phyloP scores from a whole-genome alignment of 2,797 vertebrate genomes.

The Phaenicophaeus curvirostris region DNA sequence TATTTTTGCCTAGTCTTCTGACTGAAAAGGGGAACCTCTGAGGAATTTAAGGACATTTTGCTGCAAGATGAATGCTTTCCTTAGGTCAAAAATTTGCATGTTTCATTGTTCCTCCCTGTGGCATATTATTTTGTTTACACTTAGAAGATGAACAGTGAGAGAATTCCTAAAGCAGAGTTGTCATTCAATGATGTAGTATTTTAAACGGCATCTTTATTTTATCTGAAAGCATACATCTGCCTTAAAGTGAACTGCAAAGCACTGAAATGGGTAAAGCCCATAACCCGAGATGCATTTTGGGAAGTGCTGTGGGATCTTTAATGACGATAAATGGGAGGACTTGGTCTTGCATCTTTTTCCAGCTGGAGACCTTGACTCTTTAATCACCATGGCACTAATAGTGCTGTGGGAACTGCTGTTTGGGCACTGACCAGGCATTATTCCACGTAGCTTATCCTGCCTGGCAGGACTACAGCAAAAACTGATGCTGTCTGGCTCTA shows the following conservation, averaged over 20 bases:
- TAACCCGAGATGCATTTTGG: not conserved
- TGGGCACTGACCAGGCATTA: fast-evolving
- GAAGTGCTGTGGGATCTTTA: not conserved
- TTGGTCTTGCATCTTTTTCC: not conserved
- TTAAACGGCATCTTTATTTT: not conserved
- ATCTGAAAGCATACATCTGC: not conserved
- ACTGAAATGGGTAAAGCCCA: not conserved
- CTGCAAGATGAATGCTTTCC: not conserved
- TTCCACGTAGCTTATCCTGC: not conserved
- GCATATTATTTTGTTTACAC: not conserved
- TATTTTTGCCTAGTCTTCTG: constrained; percentile 13
- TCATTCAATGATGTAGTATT: not conserved
- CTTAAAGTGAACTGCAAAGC: not conserved
- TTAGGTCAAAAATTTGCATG: not conserved
- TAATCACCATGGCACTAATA: not conserved
- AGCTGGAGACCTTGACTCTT: not conserved
- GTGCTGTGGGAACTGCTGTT: not conserved
- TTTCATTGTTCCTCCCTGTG: not conserved
- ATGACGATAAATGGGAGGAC: fast-evolving
- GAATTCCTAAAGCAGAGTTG: not conserved
- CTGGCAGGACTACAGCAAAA: not conserved
- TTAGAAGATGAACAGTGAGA: not conserved
- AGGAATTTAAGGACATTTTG: not conserved
- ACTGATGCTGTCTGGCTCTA: not conserved
- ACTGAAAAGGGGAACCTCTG: not conserved